Base-by-base conservation (phyloP, 2,113 vertebrate genomes). In the Morone chrysops region DNA sequence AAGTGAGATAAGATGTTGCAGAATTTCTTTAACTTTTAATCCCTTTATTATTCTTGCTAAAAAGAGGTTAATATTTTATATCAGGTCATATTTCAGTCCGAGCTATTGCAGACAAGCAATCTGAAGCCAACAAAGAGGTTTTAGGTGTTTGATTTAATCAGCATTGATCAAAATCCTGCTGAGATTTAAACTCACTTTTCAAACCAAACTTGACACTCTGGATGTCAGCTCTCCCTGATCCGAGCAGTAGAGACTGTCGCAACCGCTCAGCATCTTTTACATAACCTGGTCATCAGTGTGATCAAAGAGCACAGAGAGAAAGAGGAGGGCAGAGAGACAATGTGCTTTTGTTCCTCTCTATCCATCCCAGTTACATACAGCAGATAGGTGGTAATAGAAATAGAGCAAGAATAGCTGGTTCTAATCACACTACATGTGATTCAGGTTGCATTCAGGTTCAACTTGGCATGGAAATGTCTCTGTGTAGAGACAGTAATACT, bases 201-300 rank as follows among this genome's bases (percentile, higher is more conserved):
- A 18, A 14, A 63, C 13, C 48, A 63, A 73, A 59, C 63, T n/a
- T 68, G 57, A 25, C 22, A 25, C 22, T 10, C 11, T 14, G 51
- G 43, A 56, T 7, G 12, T 73, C 31, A 41, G 45, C 25, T 78
- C 45, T 9, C 62, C 18, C 7, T 59, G 85, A 85, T 78, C 36
- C 12, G 7, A 77, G 50, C 60, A 67, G 57, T 84, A 70, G 53
- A 67, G 48, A 59, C 66, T 41, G 69, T 67, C 41, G 0, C 54
- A 12, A 18, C 59, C 3, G 9, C 71, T 81, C 72, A 66, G 51
- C 50, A 31, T 80, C 82, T 73, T 78, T 83, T 82, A 81, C 40
- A 31, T 80, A 83, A 87, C 73, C 47, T 56, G 38, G 6, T 43
- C 43, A 80, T 67, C 71, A 40, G 67, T 65, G 45, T 38, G 63